Base-by-base conservation (phyloP, 2,113 vertebrate species). In the Probosciger aterrimus region DNA sequence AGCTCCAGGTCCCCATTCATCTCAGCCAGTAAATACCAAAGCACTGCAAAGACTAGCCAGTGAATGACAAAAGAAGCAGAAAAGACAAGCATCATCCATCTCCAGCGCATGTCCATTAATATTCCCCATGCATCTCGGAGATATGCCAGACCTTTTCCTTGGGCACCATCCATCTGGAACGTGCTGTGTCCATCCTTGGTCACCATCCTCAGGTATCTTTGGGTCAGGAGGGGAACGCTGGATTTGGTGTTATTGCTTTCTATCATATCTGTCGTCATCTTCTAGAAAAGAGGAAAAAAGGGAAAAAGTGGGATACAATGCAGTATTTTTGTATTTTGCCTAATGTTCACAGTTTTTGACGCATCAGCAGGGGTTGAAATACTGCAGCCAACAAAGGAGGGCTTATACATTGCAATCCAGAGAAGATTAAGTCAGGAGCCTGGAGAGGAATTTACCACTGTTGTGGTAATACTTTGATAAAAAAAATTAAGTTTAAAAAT, bases 11-110 rank as follows among this genome's bases (percentile, higher is more conserved):
- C 99, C 86, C 99, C 99, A 8, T 99, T 99, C 97, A 99, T 98
- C 92, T 99, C 99, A 30, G 99, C 99, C 79, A 99, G 98, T 85
- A 99, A 94, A 84, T 99, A 99, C 99, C 99, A 99, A 91, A 99
- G 98, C 88, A 99, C 98, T 82, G 99, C 99, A 93, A 99, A 99
- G 89, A 99, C 97, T 94, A 99, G 98, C 99, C 99, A 99, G 97
- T 99, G 99, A 75, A 98, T 96, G 80, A 99, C 97, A 95, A 99
- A 99, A 73, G 99, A 99, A 57, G 98, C 97, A 2, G 99, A 99
- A 94, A 99, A 99, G 71, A 99, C 98, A 43, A 99, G 86, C 92
- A 99, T 98, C 96, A 99, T 99, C 99, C 99, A 99, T 31, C 99
- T 98, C 99, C 99, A 99, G 79, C 99, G 99, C 97, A 99, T 98